These are phyloP conservation scores for Aphyosemion australe DNA, from an alignment of 2,113 vertebrate species.

Conservation along the genomic window DNA sequence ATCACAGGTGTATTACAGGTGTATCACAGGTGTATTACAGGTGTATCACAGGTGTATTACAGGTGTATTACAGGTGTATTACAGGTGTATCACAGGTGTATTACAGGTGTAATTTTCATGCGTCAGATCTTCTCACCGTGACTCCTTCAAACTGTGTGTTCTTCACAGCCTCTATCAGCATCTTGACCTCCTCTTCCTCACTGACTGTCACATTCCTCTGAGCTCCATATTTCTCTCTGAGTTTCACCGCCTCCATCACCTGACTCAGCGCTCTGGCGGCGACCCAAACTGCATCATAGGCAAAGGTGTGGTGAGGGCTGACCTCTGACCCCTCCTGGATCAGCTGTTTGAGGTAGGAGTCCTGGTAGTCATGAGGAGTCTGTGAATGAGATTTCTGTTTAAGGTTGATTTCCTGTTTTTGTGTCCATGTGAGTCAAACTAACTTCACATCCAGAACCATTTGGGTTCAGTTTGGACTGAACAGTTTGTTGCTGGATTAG, in stretches of 20 bases:
- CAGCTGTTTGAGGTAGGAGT: conserved; percentile 83
- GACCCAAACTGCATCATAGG: conserved; percentile 94
- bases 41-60: no score
- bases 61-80: not conserved
- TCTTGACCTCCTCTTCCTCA: conserved; percentile 80
- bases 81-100: not conserved
- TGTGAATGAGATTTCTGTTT: conserved; percentile 46
- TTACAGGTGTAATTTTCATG: not conserved
- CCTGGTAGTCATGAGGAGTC: conserved; percentile 90
- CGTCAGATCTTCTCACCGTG: conserved; percentile 81
- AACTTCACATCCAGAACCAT: no score
- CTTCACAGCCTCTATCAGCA: conserved; percentile 88
- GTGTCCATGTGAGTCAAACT: no score
- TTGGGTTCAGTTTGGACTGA: no score
- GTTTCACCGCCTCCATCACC: conserved; percentile 83
- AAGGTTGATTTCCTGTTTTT: not conserved
- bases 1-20: no score
- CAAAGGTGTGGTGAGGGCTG: conserved; percentile 88
- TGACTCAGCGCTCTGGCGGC: conserved; percentile 85
- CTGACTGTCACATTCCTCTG: conserved; percentile 84
- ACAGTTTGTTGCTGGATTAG: not conserved
- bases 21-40: no score
- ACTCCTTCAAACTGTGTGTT: conserved; percentile 90
- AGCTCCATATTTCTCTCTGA: conserved; percentile 78
- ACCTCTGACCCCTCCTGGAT: conserved; percentile 74